A percentile compares a stretch with the other conserved stretches of the same genome.
phyloP scores from a whole-genome alignment of 2,797 vertebrate species.

The Sebastiscus tertius region DNA sequence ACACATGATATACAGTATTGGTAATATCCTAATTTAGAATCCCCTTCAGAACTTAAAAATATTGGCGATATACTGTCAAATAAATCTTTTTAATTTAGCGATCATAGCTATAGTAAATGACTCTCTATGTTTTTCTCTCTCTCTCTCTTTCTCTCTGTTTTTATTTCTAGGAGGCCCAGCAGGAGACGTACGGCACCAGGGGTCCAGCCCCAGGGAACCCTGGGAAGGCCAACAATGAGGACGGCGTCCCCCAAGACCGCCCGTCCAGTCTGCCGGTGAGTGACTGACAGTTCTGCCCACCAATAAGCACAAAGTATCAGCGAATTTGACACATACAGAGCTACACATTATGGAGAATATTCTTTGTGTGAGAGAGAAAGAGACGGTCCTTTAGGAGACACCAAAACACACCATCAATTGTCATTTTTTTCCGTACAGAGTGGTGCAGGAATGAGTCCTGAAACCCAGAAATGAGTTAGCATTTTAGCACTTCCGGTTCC shows the following conservation, averaged over 20 bases:
- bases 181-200: constrained; percentile 88
- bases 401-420: neutral
- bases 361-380: neutral
- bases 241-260: constrained; percentile 81
- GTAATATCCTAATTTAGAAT: neutral
- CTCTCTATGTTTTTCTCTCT: constrained; percentile 11
- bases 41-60: neutral
- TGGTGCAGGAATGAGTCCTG: no score
- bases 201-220: constrained; percentile 84
- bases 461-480: no score
- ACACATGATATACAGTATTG: neutral
- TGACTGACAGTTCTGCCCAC: constrained; percentile 44
- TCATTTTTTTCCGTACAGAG: neutral
- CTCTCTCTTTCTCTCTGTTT: neutral
- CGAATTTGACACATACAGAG: neutral
- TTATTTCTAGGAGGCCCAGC: constrained; percentile 86
- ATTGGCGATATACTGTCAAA: neutral
- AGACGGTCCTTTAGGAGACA: neutral
- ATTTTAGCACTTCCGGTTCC: no score
- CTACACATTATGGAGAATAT: neutral
- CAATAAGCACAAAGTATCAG: neutral
- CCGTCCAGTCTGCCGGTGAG: constrained; percentile 97
- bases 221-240: constrained; percentile 92
- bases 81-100: constrained; percentile 1
- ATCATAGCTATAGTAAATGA: neutral